Evolutionary conservation across 37 sponge, comb jelly and placozoan species (phyloP).

Genomic region (Chondrilla cf. caribensis): DNA sequence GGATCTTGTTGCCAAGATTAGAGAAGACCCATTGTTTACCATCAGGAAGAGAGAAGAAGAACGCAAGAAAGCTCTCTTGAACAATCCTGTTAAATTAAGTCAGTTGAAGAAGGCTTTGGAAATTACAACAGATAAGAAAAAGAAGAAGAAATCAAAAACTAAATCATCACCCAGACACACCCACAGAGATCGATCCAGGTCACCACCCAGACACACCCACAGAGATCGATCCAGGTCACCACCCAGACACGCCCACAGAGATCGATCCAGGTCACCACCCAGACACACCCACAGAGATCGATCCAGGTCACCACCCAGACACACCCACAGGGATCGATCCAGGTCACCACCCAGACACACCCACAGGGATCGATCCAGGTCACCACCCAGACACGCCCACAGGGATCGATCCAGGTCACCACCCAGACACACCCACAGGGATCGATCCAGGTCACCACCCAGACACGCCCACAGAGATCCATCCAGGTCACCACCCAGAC

Average conservation of each 20-base stretch:
- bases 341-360: background rate
- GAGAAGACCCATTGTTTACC: slow-evolving; percentile 85
- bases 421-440: background rate
- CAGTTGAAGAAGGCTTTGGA: slow-evolving; percentile 58
- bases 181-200: background rate
- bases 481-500: background rate
- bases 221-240: background rate
- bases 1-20: slow-evolving; percentile 73
- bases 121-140: background rate
- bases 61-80: slow-evolving; percentile 45
- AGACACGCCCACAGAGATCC: background rate
- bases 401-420: background rate
- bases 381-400: background rate
- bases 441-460: background rate
- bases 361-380: background rate
- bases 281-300: background rate
- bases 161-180: background rate
- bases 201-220: background rate
- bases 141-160: background rate
- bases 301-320: background rate
- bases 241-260: background rate
- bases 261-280: background rate
- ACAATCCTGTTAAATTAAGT: slow-evolving; percentile 75
- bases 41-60: slow-evolving; percentile 82
- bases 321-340: background rate